Percentiles rank a stretch among this genome's conserved stretches.
Conservation (phyloP, 1,140 invertebrate genomes). For the Coptotermes formosanus region DNA sequence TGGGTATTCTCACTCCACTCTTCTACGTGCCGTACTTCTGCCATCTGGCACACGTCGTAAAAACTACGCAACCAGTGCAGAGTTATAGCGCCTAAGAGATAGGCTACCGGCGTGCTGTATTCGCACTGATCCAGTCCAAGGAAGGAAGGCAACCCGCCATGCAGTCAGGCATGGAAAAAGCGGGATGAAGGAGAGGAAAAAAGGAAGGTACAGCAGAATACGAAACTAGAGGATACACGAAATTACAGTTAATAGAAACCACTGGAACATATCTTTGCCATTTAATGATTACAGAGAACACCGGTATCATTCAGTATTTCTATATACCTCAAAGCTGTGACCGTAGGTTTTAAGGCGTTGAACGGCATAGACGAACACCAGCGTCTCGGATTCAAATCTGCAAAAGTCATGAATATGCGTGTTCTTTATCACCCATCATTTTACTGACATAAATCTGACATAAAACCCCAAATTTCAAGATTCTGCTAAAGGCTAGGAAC, state of each 20-base stretch:
- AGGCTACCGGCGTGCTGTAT: conserved; percentile 5
- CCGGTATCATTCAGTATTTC: background rate
- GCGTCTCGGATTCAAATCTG: too few species aligned
- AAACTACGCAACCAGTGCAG: conserved; percentile 18
- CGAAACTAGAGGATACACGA: background rate
- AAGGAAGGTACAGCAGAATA: background rate
- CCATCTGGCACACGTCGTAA: conserved; percentile 28
- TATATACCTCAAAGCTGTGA: too few species aligned
- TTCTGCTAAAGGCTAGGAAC: too few species aligned
- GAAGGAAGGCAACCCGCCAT: background rate
- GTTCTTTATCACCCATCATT: too few species aligned
- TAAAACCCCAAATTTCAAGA: too few species aligned
- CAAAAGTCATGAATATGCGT: too few species aligned
- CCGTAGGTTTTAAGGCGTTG: too few species aligned
- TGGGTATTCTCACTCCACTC: conserved; percentile 4
- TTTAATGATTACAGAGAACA: background rate
- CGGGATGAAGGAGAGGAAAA: too few species aligned
- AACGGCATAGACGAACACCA: too few species aligned
- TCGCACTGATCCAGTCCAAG: background rate
- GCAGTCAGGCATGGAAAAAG: background rate
- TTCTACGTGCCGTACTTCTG: background rate
- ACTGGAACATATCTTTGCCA: background rate
- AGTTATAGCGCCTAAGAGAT: conserved; percentile 14
- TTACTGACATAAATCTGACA: too few species aligned
- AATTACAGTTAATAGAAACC: conserved; percentile 6